A percentile compares a stretch with the other conserved stretches of the same genome.
These are phyloP conservation scores for rabbit (Oryctolagus cuniculus) DNA, from an alignment of 2,113 vertebrate genomes.

Conservation along the genomic window DNA sequence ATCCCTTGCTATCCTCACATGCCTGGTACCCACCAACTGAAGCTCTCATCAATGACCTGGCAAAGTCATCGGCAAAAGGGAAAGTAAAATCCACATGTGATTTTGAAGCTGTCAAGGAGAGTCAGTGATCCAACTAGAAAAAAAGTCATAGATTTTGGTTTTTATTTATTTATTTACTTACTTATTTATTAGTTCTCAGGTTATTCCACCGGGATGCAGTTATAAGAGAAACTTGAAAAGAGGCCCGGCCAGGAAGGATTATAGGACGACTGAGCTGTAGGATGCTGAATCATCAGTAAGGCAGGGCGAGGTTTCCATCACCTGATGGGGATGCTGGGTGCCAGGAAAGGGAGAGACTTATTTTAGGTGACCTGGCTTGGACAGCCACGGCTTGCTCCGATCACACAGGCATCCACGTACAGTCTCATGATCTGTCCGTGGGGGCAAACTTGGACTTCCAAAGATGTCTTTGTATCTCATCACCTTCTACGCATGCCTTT, in stretches of 20 bases:
- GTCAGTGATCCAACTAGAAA: no score
- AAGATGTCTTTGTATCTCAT: neutral
- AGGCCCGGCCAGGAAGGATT: no score
- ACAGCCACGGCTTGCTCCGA: rapidly evolving
- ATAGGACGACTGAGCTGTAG: neutral
- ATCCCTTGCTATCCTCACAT: no score
- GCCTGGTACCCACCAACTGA: no score
- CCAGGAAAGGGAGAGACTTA: neutral
- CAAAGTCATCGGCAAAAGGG: no score
- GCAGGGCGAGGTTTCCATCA: neutral
- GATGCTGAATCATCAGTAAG: neutral
- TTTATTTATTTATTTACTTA: no score
- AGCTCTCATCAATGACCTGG: no score
- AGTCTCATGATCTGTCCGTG: rapidly evolving
- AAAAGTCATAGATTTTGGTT: no score
- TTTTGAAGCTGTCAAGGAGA: no score
- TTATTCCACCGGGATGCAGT: neutral
- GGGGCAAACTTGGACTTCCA: neutral
- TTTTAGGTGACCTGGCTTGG: rapidly evolving
- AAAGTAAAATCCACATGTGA: no score
- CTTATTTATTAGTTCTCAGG: neutral
- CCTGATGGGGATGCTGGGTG: neutral
- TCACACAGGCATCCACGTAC: rapidly evolving
- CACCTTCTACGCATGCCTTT: neutral
- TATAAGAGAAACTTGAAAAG: neutral